Conservation (phyloP, 1,140 invertebrate genomes). For the Brachionus rubens region DNA sequence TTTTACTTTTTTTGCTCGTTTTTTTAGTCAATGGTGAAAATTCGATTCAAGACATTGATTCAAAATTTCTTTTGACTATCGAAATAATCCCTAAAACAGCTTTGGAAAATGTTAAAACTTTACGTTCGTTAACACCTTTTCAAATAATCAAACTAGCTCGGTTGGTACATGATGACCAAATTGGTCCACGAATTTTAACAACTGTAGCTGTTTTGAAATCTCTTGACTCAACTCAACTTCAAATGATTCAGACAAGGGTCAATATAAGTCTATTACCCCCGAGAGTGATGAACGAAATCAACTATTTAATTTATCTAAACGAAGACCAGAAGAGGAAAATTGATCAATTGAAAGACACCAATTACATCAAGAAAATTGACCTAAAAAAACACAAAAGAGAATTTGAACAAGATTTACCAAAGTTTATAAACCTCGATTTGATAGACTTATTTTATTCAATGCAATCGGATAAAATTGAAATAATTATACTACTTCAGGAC, state of each 20-base stretch:
- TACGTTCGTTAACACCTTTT: background rate
- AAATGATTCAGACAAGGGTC: background rate
- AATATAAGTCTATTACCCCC: background rate
- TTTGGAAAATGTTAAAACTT: background rate
- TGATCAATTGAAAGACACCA: background rate
- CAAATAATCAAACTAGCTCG: background rate
- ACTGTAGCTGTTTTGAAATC: background rate
- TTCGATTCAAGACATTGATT: no score
- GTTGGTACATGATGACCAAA: background rate
- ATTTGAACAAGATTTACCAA: background rate
- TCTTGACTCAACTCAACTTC: background rate
- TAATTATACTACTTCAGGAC: background rate
- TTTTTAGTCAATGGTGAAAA: no score
- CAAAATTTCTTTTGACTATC: background rate
- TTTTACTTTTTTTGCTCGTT: no score
- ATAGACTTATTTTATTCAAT: conserved; percentile 2
- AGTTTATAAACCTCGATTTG: background rate
- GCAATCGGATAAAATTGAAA: background rate
- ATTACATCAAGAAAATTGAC: background rate
- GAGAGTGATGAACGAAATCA: background rate
- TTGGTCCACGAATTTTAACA: background rate
- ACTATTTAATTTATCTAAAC: background rate
- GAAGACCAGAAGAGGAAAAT: background rate
- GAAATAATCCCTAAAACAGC: background rate
- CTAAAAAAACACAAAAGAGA: background rate